Evolutionary conservation across 2,797 vertebrate genomes (phyloP).

Genomic region (Sebastes cheni): DNA sequence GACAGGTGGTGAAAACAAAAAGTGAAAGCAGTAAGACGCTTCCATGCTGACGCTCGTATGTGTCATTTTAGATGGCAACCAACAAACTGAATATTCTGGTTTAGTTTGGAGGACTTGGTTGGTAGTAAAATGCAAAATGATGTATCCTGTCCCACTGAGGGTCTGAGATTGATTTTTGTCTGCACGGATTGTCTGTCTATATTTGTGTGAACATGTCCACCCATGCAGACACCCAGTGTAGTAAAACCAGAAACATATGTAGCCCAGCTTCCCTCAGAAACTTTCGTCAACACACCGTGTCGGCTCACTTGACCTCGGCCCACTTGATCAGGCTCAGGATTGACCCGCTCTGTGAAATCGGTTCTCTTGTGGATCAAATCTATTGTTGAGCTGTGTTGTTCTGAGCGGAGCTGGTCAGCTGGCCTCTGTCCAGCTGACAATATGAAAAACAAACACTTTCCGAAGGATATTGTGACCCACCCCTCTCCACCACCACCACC

Average conservation of each 20-base stretch:
- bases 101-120: background rate
- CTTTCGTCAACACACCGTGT: background rate
- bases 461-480: slow-evolving; percentile 51
- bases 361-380: background rate
- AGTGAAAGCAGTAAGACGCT: background rate
- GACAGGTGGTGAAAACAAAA: background rate
- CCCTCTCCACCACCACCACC: background rate
- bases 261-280: background rate
- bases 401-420: slow-evolving; percentile 26
- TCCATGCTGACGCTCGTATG: background rate
- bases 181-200: background rate
- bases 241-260: background rate
- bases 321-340: slow-evolving; percentile 8
- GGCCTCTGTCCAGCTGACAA: slow-evolving; percentile 52
- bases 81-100: background rate
- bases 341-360: slow-evolving; percentile 1
- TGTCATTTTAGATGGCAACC: background rate
- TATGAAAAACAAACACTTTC: slow-evolving; percentile 59
- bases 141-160: background rate
- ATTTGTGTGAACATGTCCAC: background rate
- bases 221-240: background rate
- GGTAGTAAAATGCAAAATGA: background rate
- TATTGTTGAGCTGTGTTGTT: slow-evolving; percentile 58
- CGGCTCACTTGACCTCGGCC: background rate
- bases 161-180: background rate